Conservation (phyloP, 2,113 vertebrate genomes). For the Rhinichthys klamathensis region DNA sequence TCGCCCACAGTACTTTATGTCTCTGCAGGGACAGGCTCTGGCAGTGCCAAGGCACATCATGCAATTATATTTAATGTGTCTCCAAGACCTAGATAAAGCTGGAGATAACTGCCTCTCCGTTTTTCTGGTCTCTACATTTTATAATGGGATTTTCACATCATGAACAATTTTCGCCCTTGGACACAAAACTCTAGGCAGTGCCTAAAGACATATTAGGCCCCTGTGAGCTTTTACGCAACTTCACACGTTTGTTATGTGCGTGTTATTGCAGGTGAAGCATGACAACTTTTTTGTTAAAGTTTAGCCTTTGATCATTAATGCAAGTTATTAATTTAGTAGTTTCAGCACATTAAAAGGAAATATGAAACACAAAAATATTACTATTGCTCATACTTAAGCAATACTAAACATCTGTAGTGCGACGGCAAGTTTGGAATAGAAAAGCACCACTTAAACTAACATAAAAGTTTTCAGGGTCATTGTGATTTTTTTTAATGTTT, state of each 20-base stretch:
- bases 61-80: conserved; percentile 61
- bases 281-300: background rate
- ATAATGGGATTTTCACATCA: conserved; percentile 59
- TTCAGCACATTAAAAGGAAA: background rate
- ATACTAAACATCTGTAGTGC: background rate
- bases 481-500: background rate
- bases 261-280: conserved; percentile 2
- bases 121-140: conserved; percentile 52
- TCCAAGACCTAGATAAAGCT: conserved; percentile 61
- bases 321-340: background rate
- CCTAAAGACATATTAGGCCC: conserved; percentile 48
- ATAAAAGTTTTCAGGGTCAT: background rate
- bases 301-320: conserved; percentile 14
- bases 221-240: conserved; percentile 47
- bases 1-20: conserved; percentile 67
- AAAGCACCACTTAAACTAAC: background rate
- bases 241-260: conserved; percentile 20
- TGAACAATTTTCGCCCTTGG: conserved; percentile 45
- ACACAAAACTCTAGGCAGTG: conserved; percentile 47
- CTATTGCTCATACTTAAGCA: background rate
- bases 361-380: no score
- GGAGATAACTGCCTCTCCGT: conserved; percentile 53
- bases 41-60: conserved; percentile 62
- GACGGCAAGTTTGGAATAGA: background rate
- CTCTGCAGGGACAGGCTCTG: conserved; percentile 62